These are phyloP conservation scores for Holcopasites calliopsidis DNA, from an alignment of 1,140 invertebrate genomes.

Conservation along the genomic window DNA sequence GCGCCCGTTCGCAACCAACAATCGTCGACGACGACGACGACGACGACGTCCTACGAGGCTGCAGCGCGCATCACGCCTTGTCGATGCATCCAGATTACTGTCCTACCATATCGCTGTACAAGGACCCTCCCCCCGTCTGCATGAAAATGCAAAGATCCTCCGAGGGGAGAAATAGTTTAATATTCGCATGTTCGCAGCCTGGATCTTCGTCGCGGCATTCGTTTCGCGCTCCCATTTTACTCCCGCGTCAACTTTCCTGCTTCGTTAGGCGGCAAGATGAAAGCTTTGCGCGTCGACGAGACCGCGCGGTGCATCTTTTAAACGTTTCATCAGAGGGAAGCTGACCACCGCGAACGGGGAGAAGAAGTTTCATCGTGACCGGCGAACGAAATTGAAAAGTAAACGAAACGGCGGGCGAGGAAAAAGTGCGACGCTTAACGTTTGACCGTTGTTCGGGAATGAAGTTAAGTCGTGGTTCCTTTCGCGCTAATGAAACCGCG, in stretches of 20 bases:
- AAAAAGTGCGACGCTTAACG: not conserved
- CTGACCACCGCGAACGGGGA: not conserved
- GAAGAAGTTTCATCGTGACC: not conserved
- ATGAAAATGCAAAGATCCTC: not conserved
- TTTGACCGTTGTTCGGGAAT: conserved; percentile 52
- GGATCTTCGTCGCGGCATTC: not conserved
- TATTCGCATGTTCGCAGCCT: too few species aligned
- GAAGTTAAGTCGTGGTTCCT: conserved; percentile 50
- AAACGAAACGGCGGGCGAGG: not conserved
- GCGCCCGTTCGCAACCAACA: conserved; percentile 42
- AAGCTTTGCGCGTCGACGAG: not conserved
- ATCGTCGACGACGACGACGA: too few species aligned
- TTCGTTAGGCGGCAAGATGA: not conserved
- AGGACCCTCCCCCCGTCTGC: not conserved
- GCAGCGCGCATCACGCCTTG: conserved; percentile 39
- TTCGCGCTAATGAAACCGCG: conserved; percentile 40
- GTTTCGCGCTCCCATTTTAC: not conserved
- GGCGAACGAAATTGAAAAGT: not conserved
- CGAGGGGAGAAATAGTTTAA: not conserved
- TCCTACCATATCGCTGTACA: not conserved
- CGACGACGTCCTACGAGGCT: conserved; percentile 34
- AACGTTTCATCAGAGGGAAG: not conserved
- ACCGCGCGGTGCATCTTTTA: not conserved
- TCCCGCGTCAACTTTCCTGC: not conserved
- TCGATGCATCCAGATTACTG: conserved; percentile 27